Percentiles rank a stretch among this genome's conserved stretches.
Evolutionary conservation across 2,113 vertebrate species (phyloP).

Genomic region (Oryzias woworae): DNA sequence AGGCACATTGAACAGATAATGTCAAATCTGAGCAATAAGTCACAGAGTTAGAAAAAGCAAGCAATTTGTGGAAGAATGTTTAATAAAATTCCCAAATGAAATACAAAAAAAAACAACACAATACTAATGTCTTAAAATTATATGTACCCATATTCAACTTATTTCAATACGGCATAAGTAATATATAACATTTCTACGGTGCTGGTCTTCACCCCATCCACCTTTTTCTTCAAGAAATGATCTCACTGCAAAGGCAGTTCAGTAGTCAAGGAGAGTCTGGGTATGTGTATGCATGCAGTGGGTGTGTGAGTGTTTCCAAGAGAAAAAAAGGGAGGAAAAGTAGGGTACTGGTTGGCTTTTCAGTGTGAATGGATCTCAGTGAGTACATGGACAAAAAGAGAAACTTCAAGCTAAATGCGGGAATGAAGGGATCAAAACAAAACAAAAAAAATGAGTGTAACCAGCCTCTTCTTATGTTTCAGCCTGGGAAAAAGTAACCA

Average conservation of each 20-base stretch:
- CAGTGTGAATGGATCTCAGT: slow-evolving; percentile 8
- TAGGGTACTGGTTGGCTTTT: slow-evolving; percentile 26
- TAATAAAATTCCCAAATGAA: not conserved
- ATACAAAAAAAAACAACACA: slow-evolving; percentile 2
- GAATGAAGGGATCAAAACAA: slow-evolving; percentile 6
- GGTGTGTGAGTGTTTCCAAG: slow-evolving; percentile 30
- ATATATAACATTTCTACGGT: slow-evolving; percentile 28
- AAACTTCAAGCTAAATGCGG: slow-evolving; percentile 53
- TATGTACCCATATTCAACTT: not conserved
- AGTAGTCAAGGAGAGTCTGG: slow-evolving; percentile 63
- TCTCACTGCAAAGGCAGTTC: slow-evolving; percentile 74
- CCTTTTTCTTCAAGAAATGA: slow-evolving; percentile 62
- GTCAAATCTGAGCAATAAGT: slow-evolving; percentile 6
- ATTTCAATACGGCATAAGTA: slow-evolving; percentile 10
- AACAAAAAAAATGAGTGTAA: slow-evolving; percentile 22
- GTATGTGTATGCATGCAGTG: slow-evolving; percentile 50
- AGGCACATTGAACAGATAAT: no score
- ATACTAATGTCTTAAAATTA: not conserved
- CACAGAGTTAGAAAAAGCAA: not conserved
- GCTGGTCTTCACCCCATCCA: slow-evolving; percentile 37
- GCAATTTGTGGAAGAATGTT: slow-evolving; percentile 1
- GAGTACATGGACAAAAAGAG: slow-evolving; percentile 10
- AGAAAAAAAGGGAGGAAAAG: slow-evolving; percentile 16
- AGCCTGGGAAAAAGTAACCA: slow-evolving; percentile 66
- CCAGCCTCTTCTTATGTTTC: slow-evolving; percentile 50